phyloP scores from a whole-genome alignment of 2,113 vertebrate genomes.

The Dermatemys mawii region DNA sequence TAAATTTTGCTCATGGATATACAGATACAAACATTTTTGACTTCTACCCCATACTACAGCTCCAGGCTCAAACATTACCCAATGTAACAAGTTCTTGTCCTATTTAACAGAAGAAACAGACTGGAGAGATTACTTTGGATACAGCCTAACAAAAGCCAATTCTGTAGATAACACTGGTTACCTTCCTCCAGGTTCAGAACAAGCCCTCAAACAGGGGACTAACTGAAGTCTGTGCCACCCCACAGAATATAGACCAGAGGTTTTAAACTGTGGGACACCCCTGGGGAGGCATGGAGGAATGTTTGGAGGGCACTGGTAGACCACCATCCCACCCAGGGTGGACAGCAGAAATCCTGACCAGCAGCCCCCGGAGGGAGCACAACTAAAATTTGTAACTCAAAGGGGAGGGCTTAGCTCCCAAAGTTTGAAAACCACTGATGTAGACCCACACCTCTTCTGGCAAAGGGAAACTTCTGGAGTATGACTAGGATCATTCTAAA shows the following conservation, averaged over 20 bases:
- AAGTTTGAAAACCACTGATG: not conserved
- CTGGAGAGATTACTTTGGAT: not conserved
- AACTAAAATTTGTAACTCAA: no score
- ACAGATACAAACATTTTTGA: not conserved
- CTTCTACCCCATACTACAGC: not conserved
- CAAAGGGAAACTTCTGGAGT: not conserved
- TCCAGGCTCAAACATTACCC: not conserved
- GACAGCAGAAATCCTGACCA: accelerated
- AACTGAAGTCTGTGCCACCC: not conserved
- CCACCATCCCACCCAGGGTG: no score
- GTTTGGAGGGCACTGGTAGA: no score
- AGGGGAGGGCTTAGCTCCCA: no score
- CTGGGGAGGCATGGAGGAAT: no score
- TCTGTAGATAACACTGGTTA: not conserved
- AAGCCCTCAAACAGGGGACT: not conserved
- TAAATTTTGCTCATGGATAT: not conserved
- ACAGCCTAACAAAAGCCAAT: accelerated
- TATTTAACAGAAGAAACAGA: not conserved
- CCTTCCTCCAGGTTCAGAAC: not conserved
- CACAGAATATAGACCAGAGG: not conserved
- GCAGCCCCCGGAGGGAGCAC: no score
- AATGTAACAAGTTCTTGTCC: not conserved
- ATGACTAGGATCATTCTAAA: not conserved
- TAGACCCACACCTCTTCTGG: not conserved
- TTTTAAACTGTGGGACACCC: no score